Evolutionary conservation across 1,140 invertebrate genomes (phyloP), one percentile per base, ranked within the genome.

Genomic region (Caerostris darwini): DNA sequence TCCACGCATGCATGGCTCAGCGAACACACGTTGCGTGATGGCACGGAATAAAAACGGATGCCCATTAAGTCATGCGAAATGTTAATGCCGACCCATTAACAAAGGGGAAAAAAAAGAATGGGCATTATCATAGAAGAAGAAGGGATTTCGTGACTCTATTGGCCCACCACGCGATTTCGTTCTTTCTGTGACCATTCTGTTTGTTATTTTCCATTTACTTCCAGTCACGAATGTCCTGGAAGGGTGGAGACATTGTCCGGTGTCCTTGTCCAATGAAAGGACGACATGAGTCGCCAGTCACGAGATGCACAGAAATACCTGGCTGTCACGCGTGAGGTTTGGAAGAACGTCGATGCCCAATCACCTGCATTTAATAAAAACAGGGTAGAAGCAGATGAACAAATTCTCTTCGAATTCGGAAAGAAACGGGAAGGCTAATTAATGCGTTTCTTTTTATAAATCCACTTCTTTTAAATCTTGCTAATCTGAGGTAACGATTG

Each of bases 1-100:
- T 58, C 58, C 85, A 87, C 58, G 85, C 88, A 71, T 90, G 50
- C 54, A 56, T 85, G 83, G n/a, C 19, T 56, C 17, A 19, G 71
- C 34, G 12, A 53, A 12, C 54, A 58, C 19, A 12, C 58, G 83
- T 77, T 58, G 83, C 83, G 83, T 56, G 83, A 19, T 50, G 54
- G 17, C 83, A 85, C 83, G 83, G 54, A 85, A 85, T 5, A 87
- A 64, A 90, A 50, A 53, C 88, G 88, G 88, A 90, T 90, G 88
- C 67, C 88, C 67, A 69, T 90, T 69, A 90, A 87, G 53, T 59
- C 58, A 50, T 58, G 85, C 57, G 34, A 87, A 90, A 90, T 90
- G 88, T 69, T 90, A 90, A 90, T 90, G 88, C 61, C 64, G 61
- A 19, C 17, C 88, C 64, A 90, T 90, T 90, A 85, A 90, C 88